Evolutionary conservation across 2,113 vertebrate species (phyloP).

Genomic region (Megaceryle maxima): DNA sequence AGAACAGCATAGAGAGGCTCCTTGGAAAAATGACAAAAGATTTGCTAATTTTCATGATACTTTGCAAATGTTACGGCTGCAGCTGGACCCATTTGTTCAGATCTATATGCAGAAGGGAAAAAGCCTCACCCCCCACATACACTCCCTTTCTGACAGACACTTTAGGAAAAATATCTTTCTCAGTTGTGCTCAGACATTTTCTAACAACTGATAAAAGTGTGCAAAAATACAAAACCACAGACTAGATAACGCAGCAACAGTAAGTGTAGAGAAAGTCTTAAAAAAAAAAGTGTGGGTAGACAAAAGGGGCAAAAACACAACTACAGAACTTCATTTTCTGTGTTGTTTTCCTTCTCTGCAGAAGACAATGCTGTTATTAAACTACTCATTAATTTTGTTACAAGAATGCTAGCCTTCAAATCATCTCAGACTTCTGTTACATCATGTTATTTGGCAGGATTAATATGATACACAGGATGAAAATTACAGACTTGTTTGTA

Average conservation of each 20-base stretch:
- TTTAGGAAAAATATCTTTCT: neutral
- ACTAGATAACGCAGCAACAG: neutral
- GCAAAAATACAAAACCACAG: neutral
- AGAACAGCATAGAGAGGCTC: constrained; percentile 10
- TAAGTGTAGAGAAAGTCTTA: neutral
- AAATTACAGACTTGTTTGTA: neutral
- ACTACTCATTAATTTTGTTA: neutral
- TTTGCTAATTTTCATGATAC: constrained; percentile 30
- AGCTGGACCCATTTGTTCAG: neutral
- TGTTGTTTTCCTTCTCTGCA: neutral
- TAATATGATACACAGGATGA: neutral
- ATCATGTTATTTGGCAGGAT: neutral
- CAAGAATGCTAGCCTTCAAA: neutral
- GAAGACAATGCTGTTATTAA: neutral
- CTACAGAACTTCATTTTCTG: neutral
- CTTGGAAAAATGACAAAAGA: constrained; percentile 57
- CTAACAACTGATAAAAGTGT: neutral
- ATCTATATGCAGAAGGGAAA: neutral
- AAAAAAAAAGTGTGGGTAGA: neutral
- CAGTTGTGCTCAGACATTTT: neutral
- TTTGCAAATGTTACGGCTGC: constrained; percentile 5
- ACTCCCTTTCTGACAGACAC: neutral
- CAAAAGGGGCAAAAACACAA: neutral
- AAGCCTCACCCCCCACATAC: rapidly evolving
- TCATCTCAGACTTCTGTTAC: neutral